Base-by-base conservation (phyloP, 2,888 invertebrate species). In the Trypoxylon attenuatum region DNA sequence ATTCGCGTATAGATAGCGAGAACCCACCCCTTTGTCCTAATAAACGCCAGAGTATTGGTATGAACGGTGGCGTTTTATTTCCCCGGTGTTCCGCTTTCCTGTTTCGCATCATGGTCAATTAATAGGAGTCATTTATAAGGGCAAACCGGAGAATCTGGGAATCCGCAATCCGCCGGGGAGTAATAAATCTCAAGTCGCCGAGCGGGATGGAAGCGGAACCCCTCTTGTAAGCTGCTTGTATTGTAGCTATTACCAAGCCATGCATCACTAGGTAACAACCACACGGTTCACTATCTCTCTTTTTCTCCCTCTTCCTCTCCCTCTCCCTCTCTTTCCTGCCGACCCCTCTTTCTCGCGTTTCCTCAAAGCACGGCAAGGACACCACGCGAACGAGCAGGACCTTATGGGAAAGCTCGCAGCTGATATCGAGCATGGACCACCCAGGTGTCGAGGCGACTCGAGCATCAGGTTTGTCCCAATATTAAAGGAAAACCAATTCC, bases 121-220 rank as follows among this genome's bases (percentile, higher is more conserved):
- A 86, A 86, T 86, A 85, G 83, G 80, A 83, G 83, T 84, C 83
- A 85, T 85, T 86, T 86, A 85, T 85, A 84, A 85, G 84, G 82
- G 85, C 82, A 83, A 84, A 83, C 77, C 80, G 79, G 85, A 79
- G 86, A 86, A 87, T 86, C 84, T 82, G 83, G 80, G 82, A 86
- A 84, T 86, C 83, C 82, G 81, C 83, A 82, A 83, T 82, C 82
- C 81, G 79, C 79, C 80, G 72, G 81, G 81, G 82, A 78, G 84
- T 82, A 82, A 87, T 86, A 87, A 86, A 87, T 87, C 86, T 86
- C 77, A 78, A 82, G 82, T 82, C 82, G 78, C 65, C 78, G 73
- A 75, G 68, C 78, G 77, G 79, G 71, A 77, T 82, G 76, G 78
- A 80, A 81, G 77, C 78, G 78, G 82, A 81, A 82, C 82, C 84